Evolutionary conservation across 2,888 invertebrate genomes (phyloP), one percentile per base, ranked within the genome.

Genomic region (Polylopha cassiicola): DNA sequence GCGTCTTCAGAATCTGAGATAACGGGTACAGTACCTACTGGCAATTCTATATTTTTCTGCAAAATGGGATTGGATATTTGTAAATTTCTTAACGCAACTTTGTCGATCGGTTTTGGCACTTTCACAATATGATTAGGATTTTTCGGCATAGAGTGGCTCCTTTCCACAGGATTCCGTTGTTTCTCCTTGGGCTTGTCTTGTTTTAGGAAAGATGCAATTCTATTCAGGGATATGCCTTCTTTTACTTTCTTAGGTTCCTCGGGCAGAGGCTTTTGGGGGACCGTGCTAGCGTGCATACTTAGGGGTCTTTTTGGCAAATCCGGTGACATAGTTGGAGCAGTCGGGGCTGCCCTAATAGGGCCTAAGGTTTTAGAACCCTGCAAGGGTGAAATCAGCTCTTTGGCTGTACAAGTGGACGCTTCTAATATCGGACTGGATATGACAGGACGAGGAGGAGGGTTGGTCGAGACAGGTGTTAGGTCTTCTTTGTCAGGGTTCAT

Each of bases 61-160:
- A 91, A 89, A 52, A 96, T 94, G 0, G 95, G 95, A 56, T 91
- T 89, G 0, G 95, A 95, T 56, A 96, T 95, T 66, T 94, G 92
- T 32, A 95, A 77, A 38, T 89, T 91, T 31, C 93, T 87, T 33
- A 95, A 62, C 0, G 90, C 86, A 7, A 90, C 91, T 58, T 92
- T 91, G 58, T 95, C 92, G 0, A 90, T 78, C 1, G 87, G 80
- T 51, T 93, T 92, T 36, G 87, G 87, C 4, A 89, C 84, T 69
- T 90, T 92, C 0, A 88, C 59, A 45, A 87, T 88, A 37, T 88
- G 86, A 44, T 81, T 87, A 2, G 85, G 84, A 29, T 82, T 86
- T 48, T 89, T 87, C 0, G 91, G 89, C 11, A 90, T 51, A 0
- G 89, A 88, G 50, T 89, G 88, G 47, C 84, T 87, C 29, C 87